Conservation (phyloP, 2,113 vertebrate genomes). For the Malaclemys terrapin region DNA sequence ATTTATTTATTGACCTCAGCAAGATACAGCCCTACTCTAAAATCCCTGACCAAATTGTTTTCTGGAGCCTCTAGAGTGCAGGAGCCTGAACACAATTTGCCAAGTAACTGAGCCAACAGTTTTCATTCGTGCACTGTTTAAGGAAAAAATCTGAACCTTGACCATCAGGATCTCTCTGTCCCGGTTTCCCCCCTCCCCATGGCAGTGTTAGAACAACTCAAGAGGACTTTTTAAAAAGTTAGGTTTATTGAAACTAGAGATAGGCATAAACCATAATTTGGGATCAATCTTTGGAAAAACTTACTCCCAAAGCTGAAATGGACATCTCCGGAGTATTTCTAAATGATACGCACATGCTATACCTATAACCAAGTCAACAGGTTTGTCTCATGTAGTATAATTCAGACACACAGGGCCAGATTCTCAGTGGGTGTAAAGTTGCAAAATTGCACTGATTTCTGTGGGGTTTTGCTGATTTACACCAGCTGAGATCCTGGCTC, state of each 20-base stretch:
- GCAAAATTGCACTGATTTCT: neutral
- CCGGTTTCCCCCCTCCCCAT: neutral
- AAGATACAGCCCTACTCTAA: neutral
- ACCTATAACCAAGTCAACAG: neutral
- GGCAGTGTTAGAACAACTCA: rapidly evolving
- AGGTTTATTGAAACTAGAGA: neutral
- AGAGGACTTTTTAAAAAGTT: neutral
- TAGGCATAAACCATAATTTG: neutral
- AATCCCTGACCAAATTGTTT: rapidly evolving
- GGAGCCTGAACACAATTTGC: neutral
- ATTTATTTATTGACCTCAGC: neutral
- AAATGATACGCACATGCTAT: rapidly evolving
- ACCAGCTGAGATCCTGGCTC: rapidly evolving
- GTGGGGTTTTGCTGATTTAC: neutral
- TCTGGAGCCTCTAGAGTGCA: neutral
- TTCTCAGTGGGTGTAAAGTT: neutral
- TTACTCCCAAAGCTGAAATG: neutral
- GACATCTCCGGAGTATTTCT: neutral
- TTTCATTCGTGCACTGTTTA: neutral
- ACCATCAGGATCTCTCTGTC: neutral
- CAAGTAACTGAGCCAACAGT: neutral
- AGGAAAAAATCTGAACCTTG: neutral
- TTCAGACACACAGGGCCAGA: neutral
- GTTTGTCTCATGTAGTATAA: neutral
- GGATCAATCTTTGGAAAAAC: neutral